Conservation (phyloP, 2,797 vertebrate species). For the Arremon brunneinucha region DNA sequence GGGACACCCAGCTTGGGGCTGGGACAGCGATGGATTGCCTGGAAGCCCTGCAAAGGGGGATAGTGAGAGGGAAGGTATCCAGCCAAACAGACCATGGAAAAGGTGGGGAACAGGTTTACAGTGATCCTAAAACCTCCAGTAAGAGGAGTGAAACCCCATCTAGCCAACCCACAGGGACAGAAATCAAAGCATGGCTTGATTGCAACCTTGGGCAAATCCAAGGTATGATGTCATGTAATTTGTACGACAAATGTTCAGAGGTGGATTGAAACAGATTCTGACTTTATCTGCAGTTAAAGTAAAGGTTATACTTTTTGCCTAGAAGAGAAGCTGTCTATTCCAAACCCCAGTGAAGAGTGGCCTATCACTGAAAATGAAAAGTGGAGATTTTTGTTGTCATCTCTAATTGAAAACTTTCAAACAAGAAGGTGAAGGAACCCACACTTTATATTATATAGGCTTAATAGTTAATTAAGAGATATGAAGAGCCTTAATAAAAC, state of each 20-base stretch:
- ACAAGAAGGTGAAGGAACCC: neutral
- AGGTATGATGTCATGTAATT: neutral
- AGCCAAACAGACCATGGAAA: fast-evolving
- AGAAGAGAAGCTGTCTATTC: neutral
- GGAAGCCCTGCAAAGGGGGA: neutral
- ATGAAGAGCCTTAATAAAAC: neutral
- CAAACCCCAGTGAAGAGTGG: neutral
- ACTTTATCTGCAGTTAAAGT: neutral
- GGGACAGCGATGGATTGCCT: fast-evolving
- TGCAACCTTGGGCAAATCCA: neutral
- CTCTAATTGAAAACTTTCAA: neutral
- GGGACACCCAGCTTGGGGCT: neutral
- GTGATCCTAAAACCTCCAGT: neutral
- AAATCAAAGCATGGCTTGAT: neutral
- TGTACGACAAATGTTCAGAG: neutral
- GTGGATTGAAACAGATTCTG: neutral
- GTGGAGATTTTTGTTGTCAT: neutral
- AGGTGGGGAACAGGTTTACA: neutral
- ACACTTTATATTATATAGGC: neutral
- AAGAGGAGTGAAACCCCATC: neutral
- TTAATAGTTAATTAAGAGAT: neutral
- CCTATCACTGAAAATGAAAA: neutral
- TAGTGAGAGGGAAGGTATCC: neutral
- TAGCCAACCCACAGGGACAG: neutral
- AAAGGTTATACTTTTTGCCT: neutral